These are phyloP conservation scores for Lithophane leautieri DNA, from an alignment of 2,888 invertebrate genomes.

Conservation along the genomic window DNA sequence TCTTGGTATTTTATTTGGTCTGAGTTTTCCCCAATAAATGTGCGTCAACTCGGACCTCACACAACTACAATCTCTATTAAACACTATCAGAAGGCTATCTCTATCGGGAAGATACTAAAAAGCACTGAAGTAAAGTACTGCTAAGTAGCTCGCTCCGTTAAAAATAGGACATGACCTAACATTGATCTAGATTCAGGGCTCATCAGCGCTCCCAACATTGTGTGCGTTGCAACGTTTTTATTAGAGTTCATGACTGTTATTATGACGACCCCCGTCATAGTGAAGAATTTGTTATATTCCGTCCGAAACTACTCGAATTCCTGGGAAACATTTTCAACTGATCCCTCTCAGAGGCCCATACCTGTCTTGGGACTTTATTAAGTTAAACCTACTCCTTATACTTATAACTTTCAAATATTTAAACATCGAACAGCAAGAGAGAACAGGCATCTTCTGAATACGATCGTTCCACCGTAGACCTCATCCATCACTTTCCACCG, in stretches of 20 bases:
- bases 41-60: neutral
- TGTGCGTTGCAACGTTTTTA: constrained; percentile 64
- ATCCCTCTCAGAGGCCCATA: neutral
- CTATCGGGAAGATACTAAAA: constrained; percentile 53
- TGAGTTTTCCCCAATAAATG: constrained; percentile 2
- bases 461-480: too few species aligned
- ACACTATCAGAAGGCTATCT: constrained; percentile 23
- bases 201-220: constrained; percentile 62
- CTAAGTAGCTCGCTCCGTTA: constrained; percentile 66
- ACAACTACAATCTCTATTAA: constrained; percentile 8
- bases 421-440: too few species aligned
- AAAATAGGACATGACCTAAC: constrained; percentile 78
- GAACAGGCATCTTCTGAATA: neutral
- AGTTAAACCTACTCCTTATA: too few species aligned
- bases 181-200: constrained; percentile 74
- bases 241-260: constrained; percentile 44
- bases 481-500: neutral
- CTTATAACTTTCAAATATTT: neutral
- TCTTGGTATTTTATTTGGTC: too few species aligned
- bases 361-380: neutral
- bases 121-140: constrained; percentile 27
- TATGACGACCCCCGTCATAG: constrained; percentile 24
- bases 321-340: constrained; percentile 1
- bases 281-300: constrained; percentile 28
- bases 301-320: constrained; percentile 23